These are phyloP conservation scores for Gonatopus flavifemur DNA, from an alignment of 1,140 invertebrate species.

Conservation along the genomic window DNA sequence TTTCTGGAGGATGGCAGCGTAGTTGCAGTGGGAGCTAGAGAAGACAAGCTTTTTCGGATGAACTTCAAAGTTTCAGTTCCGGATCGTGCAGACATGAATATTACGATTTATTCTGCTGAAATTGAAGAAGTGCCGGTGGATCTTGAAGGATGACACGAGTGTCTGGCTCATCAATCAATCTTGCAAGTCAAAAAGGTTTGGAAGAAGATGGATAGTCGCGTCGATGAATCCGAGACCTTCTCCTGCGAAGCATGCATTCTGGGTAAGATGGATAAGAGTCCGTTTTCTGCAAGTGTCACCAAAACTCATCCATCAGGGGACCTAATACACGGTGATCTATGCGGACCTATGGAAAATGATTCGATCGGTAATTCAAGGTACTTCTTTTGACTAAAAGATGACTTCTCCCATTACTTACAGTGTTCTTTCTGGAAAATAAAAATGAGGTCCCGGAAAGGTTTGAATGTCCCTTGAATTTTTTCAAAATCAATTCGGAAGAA, in stretches of 20 bases:
- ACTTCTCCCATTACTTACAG: constrained; percentile 42
- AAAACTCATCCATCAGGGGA: constrained; percentile 31
- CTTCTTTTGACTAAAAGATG: constrained; percentile 49
- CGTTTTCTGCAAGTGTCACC: constrained; percentile 30
- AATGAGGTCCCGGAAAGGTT: constrained; percentile 39
- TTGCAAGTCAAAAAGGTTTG: constrained; percentile 35
- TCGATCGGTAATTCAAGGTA: constrained; percentile 40
- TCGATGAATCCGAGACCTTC: constrained; percentile 12
- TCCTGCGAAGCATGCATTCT: constrained; percentile 42
- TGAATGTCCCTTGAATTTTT: constrained; percentile 39
- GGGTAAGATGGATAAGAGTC: constrained; percentile 44
- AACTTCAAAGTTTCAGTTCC: not conserved
- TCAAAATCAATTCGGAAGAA: constrained; percentile 39
- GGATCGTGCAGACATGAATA: too few relatives aligned
- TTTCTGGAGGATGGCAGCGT: not conserved
- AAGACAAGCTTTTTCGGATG: constrained; percentile 8
- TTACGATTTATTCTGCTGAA: too few relatives aligned
- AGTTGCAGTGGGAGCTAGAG: constrained; percentile 2
- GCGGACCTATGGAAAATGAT: constrained; percentile 46
- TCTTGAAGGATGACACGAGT: constrained; percentile 44
- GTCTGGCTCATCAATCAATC: constrained; percentile 46
- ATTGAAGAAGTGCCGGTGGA: not conserved
- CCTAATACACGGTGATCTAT: constrained; percentile 52
- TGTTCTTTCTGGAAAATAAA: constrained; percentile 51
- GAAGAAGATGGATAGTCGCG: constrained; percentile 25